Base-by-base conservation (phyloP, 2,113 vertebrate genomes). In the Odocoileus hemionus region DNA sequence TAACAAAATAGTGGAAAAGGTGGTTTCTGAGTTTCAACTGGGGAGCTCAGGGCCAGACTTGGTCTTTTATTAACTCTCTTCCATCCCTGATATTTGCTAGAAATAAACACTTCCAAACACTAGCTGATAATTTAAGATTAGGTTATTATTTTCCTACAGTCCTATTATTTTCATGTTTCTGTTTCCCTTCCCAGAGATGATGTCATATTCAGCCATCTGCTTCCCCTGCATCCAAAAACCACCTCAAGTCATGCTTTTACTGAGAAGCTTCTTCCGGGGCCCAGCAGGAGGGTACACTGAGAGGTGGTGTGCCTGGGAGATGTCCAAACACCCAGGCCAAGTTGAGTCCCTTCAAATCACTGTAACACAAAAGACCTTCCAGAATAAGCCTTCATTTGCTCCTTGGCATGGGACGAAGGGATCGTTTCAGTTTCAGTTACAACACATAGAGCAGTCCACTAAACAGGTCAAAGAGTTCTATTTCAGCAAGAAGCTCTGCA, bases 171-270 rank as follows among this genome's bases (percentile, higher is more conserved):
- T 95, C 67, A 26, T 79, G 79, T 79, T 89, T 93, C 87, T 95
- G 70, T 64, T 96, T 98, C 91, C 83, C 54, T 96, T 91, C 30
- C 70, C 55, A 1, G 3, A 93, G 96, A 91, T 98, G 98, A 98
- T 91, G 95, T 98, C 93, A 98, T 97, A 33, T 88, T 92, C 10
- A 0, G 76, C 98, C 98, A 98, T 98, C 98, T 98, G 98, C 94
- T 97, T 92, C 67, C n/a, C 57, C 78, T 86, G 93, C 76, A 33
- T 97, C 82, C 92, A 57, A 95, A 97, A 95, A 92, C 52, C 87
- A 94, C 92, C 25, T 89, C 43, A n/a, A 97, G 52, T 60, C 54
- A 33, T 47, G 74, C 4, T 96, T 98, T 94, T 97, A 60, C 87
- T 89, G 82, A 90, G 91, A 90, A 54, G 6, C 61, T 85, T 93